Base-by-base conservation (phyloP, 2,113 vertebrate species). In the Euleptes europaea region DNA sequence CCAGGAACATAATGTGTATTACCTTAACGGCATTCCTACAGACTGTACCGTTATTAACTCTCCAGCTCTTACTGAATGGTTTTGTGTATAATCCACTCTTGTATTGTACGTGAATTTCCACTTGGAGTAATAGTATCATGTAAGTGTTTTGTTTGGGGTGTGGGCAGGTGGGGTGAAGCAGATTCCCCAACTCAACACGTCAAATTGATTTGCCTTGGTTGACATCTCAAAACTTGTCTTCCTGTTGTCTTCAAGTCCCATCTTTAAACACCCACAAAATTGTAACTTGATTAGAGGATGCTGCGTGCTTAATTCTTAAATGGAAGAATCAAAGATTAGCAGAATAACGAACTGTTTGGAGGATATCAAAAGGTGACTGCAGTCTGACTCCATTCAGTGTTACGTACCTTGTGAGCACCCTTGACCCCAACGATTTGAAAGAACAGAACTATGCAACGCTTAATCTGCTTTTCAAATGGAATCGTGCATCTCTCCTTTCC, bases 401-500 rank as follows among this genome's bases (percentile, higher is more conserved):
- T 54, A 71, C 0, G 75, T 82, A 67, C 65, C 1, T 65, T 65
- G 54, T 83, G 74, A 83, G 33, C 28, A 69, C 86, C 84, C 1
- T 84, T 13, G 83, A 92, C 91, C 93, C 90, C 90, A 80, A 81
- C 75, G 11, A 19, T 76, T 7, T 51, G 77, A 75, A 90, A 86
- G 83, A 63, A 83, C 57, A 71, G 78, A 85, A 79, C 91, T 92
- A 74, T 94, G 91, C 93, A 91, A 91, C 80, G 1, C n/a, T 47
- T 15, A n/a, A 28, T 23, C 7, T 42, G 26, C 10, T n/a, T 74
- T 1, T 85, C 21, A 42, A 84, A 44, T 0, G 0, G 13, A 28
- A 38, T 42, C 89, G 4, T 21, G 31, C 31, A 26, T n/a, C 65
- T 51, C 73, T 4, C 40, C 23, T 26, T n/a, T 49, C 6, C 11